Conservation (phyloP, 2,113 vertebrate genomes). For the Catagonus wagneri region DNA sequence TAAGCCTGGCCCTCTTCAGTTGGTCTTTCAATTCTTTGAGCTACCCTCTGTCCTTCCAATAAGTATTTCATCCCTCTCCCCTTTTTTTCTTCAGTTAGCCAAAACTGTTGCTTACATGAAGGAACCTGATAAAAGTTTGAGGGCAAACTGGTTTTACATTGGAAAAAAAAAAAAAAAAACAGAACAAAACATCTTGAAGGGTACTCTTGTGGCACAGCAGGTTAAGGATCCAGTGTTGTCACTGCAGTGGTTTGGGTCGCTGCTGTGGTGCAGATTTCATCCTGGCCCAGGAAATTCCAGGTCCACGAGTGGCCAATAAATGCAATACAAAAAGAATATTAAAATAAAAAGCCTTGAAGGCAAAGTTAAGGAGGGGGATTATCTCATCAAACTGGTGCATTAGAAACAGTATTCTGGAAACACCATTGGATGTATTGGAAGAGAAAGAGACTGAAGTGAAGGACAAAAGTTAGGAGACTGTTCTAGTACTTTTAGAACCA, state of each 20-base stretch:
- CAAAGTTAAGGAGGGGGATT: not conserved
- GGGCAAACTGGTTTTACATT: not conserved
- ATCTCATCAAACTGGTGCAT: not conserved
- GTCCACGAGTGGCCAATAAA: too few species aligned
- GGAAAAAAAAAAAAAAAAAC: not conserved
- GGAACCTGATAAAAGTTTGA: conserved; percentile 33
- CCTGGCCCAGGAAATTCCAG: too few species aligned
- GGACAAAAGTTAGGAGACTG: not conserved
- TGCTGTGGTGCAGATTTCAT: too few species aligned
- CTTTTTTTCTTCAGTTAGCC: not conserved
- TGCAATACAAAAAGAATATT: too few species aligned
- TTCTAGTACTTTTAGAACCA: not conserved
- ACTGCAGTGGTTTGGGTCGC: too few species aligned
- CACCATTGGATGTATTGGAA: not conserved
- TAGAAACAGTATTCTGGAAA: conserved; percentile 7
- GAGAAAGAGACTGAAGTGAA: not conserved
- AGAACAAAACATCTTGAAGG: too few species aligned
- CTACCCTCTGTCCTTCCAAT: not conserved
- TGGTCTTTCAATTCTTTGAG: conserved; percentile 5
- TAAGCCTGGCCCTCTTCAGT: not conserved
- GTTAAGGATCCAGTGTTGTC: too few species aligned
- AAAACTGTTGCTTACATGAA: not conserved
- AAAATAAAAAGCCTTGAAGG: not conserved
- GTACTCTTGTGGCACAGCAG: too few species aligned
- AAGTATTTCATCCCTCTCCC: not conserved